Percentiles rank a stretch among this genome's conserved stretches.
Evolutionary conservation across 2,797 vertebrate species (phyloP).

Genomic region (Mallotus villosus): DNA sequence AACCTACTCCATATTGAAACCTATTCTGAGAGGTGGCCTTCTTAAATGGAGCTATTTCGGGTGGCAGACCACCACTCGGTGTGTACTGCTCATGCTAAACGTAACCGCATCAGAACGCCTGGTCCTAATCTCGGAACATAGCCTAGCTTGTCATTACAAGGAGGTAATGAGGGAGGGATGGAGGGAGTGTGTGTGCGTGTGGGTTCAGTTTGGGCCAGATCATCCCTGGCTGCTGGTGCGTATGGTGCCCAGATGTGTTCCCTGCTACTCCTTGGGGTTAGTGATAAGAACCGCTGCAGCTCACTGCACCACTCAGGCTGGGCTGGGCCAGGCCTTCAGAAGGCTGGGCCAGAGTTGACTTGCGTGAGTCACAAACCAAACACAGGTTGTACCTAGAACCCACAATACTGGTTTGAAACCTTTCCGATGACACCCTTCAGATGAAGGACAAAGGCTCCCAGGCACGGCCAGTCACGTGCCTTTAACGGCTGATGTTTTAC

Average conservation of each 20-base stretch:
- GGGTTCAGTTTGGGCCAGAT: neutral
- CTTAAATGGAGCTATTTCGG: neutral
- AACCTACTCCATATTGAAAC: conserved; percentile 1
- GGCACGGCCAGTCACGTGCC: too few species aligned
- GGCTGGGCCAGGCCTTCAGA: neutral
- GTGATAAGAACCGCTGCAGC: neutral
- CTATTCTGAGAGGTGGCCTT: neutral
- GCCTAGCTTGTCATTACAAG: conserved; percentile 13
- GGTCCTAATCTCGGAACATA: neutral
- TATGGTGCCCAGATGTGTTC: conserved; percentile 1
- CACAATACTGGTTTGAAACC: too few species aligned
- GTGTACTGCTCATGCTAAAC: neutral
- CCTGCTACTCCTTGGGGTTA: neutral
- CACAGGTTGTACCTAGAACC: too few species aligned
- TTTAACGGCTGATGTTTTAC: too few species aligned
- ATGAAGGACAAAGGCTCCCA: too few species aligned
- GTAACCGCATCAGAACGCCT: neutral
- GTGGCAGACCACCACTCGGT: neutral
- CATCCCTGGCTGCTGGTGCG: neutral
- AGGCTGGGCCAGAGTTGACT: neutral
- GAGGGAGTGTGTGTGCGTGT: neutral
- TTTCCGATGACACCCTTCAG: too few species aligned
- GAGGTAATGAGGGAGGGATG: conserved; percentile 15
- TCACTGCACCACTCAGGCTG: neutral
- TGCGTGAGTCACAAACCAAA: too few species aligned